These are phyloP conservation scores for Ctenodactylus gundi DNA, from an alignment of 2,113 vertebrate genomes.

Conservation along the genomic window DNA sequence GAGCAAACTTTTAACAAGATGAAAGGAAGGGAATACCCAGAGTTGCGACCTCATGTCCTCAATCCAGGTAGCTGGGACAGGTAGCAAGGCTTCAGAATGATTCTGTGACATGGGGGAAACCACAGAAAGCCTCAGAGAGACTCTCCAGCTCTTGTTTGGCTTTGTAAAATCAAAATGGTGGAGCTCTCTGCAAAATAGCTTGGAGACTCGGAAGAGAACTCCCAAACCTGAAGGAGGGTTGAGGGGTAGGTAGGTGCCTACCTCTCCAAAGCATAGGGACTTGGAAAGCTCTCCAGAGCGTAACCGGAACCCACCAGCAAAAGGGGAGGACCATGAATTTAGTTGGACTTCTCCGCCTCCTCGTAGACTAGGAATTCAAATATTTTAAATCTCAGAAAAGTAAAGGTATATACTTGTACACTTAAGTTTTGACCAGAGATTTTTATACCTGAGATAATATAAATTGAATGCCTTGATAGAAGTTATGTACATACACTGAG, in stretches of 20 bases:
- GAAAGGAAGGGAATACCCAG: neutral
- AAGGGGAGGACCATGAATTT: neutral
- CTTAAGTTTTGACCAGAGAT: neutral
- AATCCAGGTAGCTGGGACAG: neutral
- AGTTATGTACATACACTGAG: neutral
- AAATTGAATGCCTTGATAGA: neutral
- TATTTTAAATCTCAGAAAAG: neutral
- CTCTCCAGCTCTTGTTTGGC: neutral
- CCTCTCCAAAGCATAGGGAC: neutral
- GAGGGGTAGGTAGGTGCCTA: neutral
- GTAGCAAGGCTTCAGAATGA: neutral
- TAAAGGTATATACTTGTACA: neutral
- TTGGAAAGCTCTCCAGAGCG: neutral
- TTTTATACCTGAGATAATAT: constrained; percentile 7
- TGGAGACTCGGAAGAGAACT: neutral
- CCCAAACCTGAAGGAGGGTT: neutral
- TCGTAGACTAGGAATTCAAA: neutral
- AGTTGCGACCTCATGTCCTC: neutral
- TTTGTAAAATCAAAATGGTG: constrained; percentile 32
- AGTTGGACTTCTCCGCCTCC: neutral
- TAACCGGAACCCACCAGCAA: neutral
- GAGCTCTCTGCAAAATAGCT: neutral
- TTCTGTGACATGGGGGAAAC: neutral
- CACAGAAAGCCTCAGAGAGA: neutral
- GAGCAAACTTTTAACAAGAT: neutral